phyloP scores from a whole-genome alignment of 30 jellyfish, hydroid and myxozoan species.

The Turritopsis dohrnii region DNA sequence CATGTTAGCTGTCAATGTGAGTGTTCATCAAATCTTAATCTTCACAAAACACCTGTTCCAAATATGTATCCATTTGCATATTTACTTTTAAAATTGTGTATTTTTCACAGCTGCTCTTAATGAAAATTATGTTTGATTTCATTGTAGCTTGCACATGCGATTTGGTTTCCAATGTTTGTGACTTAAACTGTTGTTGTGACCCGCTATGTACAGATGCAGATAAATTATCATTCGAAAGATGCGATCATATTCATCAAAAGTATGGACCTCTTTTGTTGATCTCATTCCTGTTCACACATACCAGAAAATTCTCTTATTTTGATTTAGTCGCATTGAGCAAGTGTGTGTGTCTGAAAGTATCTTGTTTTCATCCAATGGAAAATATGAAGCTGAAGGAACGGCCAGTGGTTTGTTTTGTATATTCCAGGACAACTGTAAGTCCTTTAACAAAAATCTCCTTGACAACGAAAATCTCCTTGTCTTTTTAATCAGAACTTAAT shows the following conservation, averaged over 20 bases:
- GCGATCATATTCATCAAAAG: conserved; percentile 58
- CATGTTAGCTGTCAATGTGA: neutral
- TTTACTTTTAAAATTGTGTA: too few species aligned
- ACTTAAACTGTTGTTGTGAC: conserved; percentile 92
- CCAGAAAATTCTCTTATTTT: neutral
- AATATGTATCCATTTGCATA: neutral
- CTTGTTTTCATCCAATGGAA: conserved; percentile 51
- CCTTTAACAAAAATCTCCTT: too few species aligned
- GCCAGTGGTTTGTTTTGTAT: conserved; percentile 76
- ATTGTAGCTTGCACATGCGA: conserved; percentile 81
- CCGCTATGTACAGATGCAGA: conserved; percentile 69
- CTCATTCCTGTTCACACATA: neutral
- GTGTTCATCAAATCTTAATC: too few species aligned
- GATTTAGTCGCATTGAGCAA: conserved; percentile 60
- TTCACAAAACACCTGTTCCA: too few species aligned
- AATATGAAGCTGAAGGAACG: conserved; percentile 60
- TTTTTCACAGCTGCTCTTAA: too few species aligned
- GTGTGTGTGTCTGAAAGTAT: conserved; percentile 81
- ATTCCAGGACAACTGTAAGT: conserved; percentile 81
- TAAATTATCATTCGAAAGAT: conserved; percentile 48
- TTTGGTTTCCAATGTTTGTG: conserved; percentile 68
- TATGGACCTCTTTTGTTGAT: conserved; percentile 9
- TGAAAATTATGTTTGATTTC: neutral
- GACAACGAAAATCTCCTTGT: too few species aligned
- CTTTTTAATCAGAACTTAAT: too few species aligned